These are phyloP conservation scores for Platyura marginata DNA, from an alignment of 1,140 invertebrate genomes.

Conservation along the genomic window DNA sequence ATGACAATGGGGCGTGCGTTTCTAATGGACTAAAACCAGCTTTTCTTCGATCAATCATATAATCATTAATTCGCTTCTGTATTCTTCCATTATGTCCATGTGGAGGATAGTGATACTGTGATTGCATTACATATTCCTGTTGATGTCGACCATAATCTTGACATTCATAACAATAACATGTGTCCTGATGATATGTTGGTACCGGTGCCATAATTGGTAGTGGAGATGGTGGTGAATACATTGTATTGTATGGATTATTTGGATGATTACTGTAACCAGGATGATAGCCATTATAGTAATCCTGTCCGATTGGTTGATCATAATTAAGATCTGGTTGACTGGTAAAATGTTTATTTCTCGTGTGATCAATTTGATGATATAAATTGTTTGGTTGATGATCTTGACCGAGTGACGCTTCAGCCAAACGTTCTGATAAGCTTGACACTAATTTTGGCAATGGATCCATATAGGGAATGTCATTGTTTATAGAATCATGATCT, in stretches of 20 bases:
- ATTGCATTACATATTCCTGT: not conserved
- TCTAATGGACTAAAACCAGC: conserved; percentile 20
- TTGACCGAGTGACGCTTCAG: conserved; percentile 8
- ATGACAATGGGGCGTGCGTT: conserved; percentile 5
- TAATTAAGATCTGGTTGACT: not conserved
- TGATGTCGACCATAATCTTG: conserved; percentile 14
- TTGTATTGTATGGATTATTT: not conserved
- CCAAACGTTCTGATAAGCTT: conserved; percentile 17
- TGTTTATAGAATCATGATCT: conserved; percentile 19
- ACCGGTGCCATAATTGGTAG: conserved; percentile 4
- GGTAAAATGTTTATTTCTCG: not conserved
- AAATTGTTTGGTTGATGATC: not conserved
- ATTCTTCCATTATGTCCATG: conserved; percentile 15
- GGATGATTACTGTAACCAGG: not conserved
- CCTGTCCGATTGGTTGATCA: not conserved
- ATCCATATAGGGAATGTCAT: conserved; percentile 17
- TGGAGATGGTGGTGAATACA: conserved; percentile 4
- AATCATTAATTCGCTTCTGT: conserved; percentile 19
- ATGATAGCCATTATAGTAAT: not conserved
- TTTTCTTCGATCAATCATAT: conserved; percentile 16
- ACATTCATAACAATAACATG: conserved; percentile 22
- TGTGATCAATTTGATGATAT: not conserved
- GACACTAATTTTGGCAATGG: conserved; percentile 22
- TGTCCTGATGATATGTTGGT: conserved; percentile 14
- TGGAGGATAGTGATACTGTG: not conserved